These are phyloP conservation scores for Grapholita molesta DNA, from an alignment of 1,140 invertebrate genomes.

Conservation along the genomic window DNA sequence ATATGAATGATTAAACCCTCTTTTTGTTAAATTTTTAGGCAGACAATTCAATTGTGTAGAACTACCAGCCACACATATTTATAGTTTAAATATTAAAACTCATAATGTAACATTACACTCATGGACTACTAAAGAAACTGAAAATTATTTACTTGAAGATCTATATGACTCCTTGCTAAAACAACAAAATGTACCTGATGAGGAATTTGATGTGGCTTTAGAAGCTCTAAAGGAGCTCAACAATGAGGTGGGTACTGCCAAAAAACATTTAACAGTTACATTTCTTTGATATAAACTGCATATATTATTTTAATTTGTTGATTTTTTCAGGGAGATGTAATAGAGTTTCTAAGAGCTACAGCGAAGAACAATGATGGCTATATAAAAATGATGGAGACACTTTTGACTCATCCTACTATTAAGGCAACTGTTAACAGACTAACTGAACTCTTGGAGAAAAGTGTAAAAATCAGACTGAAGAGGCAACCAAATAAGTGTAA, in stretches of 20 bases:
- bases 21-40: conserved; percentile 52
- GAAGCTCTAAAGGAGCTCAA: conserved; percentile 26
- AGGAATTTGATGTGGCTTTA: conserved; percentile 41
- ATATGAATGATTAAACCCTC: too few relatives aligned
- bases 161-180: conserved; percentile 52
- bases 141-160: conserved; percentile 31
- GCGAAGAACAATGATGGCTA: conserved; percentile 39
- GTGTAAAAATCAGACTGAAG: conserved; percentile 81
- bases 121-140: conserved; percentile 34
- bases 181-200: conserved; percentile 54
- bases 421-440: conserved; percentile 70
- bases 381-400: conserved; percentile 54
- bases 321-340: conserved; percentile 60
- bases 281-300: conserved; percentile 2
- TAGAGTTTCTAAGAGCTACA: conserved; percentile 53
- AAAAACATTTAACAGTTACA: too few relatives aligned
- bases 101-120: conserved; percentile 66
- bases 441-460: conserved; percentile 79
- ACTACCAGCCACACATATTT: conserved; percentile 87
- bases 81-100: conserved; percentile 79
- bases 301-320: conserved; percentile 17
- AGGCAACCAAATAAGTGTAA: conserved; percentile 84
- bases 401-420: conserved; percentile 61
- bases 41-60: conserved; percentile 79
- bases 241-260: conserved; percentile 37